A percentile compares a stretch with the other conserved stretches of the same genome.
phyloP scores from a whole-genome alignment of 2,888 invertebrate species.

The Oligia strigilis region DNA sequence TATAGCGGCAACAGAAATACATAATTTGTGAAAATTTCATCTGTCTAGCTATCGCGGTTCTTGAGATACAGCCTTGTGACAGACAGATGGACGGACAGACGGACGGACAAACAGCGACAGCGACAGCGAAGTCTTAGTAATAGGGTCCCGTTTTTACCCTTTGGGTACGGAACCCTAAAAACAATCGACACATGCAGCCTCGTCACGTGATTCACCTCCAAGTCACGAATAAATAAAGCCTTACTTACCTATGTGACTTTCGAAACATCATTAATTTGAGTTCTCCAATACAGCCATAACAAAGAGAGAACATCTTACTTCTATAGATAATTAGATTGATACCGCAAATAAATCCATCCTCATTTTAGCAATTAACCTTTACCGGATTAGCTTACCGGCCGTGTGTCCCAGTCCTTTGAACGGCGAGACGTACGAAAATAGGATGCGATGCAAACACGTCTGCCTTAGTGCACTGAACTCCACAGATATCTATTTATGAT shows the following conservation, averaged over 20 bases:
- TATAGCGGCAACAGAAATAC: no score
- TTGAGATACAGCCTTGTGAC: no score
- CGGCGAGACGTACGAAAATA: constrained; percentile 68
- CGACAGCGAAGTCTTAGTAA: no score
- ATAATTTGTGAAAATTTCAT: no score
- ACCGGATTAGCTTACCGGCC: constrained; percentile 13
- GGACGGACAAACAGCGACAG: no score
- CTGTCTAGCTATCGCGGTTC: no score
- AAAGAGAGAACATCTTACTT: background rate
- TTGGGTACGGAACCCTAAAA: no score
- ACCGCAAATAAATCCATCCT: background rate
- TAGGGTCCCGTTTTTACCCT: no score
- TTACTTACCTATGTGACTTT: background rate
- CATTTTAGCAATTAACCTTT: background rate
- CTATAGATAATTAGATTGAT: background rate
- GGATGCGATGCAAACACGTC: constrained; percentile 64
- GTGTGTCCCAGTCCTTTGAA: constrained; percentile 63
- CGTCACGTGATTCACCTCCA: background rate
- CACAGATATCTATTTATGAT: constrained; percentile 53
- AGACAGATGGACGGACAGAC: no score
- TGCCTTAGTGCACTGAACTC: constrained; percentile 67
- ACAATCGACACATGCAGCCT: background rate
- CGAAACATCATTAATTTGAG: no score
- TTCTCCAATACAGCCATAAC: background rate
- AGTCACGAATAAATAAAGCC: background rate